Evolutionary conservation across 1,140 invertebrate species (phyloP).

Genomic region (Frieseomelitta varia): DNA sequence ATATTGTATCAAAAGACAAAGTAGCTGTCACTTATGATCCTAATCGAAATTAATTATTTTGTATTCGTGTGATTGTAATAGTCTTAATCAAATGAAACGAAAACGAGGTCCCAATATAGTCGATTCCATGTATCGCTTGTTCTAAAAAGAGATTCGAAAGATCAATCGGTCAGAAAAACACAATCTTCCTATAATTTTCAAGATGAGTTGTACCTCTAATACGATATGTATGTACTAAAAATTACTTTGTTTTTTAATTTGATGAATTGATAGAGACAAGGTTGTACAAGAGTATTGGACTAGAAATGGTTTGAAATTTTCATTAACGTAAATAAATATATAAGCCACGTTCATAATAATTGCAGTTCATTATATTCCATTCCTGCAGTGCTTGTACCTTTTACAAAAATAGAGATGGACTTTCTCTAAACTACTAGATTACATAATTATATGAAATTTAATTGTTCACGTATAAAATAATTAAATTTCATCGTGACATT

Average conservation of each 20-base stretch:
- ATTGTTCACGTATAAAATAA: slow-evolving; percentile 27
- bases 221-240: slow-evolving; percentile 79
- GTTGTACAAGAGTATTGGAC: slow-evolving; percentile 56
- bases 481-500: background rate
- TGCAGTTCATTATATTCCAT: slow-evolving; percentile 22
- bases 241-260: slow-evolving; percentile 70
- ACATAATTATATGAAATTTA: slow-evolving; percentile 5
- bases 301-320: slow-evolving; percentile 48
- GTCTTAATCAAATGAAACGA: slow-evolving; percentile 41
- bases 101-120: slow-evolving; percentile 50
- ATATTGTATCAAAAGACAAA: slow-evolving; percentile 70
- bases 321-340: slow-evolving; percentile 36
- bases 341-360: slow-evolving; percentile 1
- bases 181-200: slow-evolving; percentile 45
- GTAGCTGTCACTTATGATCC: slow-evolving; percentile 41
- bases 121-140: slow-evolving; percentile 19
- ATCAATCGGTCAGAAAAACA: slow-evolving; percentile 40
- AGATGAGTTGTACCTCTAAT: slow-evolving; percentile 71
- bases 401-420: slow-evolving; percentile 54
- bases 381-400: slow-evolving; percentile 28
- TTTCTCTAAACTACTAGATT: slow-evolving; percentile 1
- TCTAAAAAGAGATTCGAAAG: slow-evolving; percentile 33
- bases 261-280: slow-evolving; percentile 48
- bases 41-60: slow-evolving; percentile 48
- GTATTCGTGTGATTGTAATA: slow-evolving; percentile 41